Conservation (phyloP, 2,113 vertebrate genomes). For the Oryzias javanicus region DNA sequence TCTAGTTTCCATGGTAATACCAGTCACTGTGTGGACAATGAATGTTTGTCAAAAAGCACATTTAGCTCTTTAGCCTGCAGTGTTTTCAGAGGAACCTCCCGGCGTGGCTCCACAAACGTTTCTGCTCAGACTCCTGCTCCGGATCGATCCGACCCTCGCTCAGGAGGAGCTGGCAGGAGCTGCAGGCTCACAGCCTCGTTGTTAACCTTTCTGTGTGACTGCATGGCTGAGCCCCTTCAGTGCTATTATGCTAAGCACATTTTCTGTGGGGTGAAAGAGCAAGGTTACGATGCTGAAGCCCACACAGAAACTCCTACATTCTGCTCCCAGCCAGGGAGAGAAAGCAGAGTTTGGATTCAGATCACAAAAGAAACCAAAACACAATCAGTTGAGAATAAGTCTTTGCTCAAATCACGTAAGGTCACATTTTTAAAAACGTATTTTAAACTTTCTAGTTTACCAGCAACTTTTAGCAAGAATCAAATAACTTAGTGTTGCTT, state of each 20-base stretch:
- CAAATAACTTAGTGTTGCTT: no score
- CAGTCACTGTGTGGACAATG: neutral
- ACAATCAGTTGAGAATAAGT: no score
- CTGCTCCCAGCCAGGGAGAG: neutral
- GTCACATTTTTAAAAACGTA: no score
- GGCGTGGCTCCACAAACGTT: neutral
- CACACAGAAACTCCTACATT: constrained; percentile 23
- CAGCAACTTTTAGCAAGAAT: no score
- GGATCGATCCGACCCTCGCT: constrained; percentile 9
- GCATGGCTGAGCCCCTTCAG: neutral
- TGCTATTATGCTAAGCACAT: neutral
- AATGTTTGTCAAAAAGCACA: neutral
- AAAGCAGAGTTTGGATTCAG: no score
- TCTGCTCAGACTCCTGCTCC: neutral
- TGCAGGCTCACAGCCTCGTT: neutral
- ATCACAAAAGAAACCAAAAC: no score
- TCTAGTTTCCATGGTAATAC: constrained; percentile 44
- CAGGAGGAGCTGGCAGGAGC: constrained; percentile 4
- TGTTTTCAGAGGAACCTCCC: neutral
- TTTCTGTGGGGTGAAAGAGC: neutral
- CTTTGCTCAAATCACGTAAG: no score
- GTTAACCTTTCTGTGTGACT: neutral
- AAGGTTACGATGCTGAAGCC: constrained; percentile 19
- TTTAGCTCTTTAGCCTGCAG: neutral
- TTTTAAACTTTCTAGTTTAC: no score